Percentiles rank a stretch among this genome's conserved stretches.
These are phyloP conservation scores for Chrysolina americana DNA, from an alignment of 2,888 invertebrate genomes.

Conservation along the genomic window DNA sequence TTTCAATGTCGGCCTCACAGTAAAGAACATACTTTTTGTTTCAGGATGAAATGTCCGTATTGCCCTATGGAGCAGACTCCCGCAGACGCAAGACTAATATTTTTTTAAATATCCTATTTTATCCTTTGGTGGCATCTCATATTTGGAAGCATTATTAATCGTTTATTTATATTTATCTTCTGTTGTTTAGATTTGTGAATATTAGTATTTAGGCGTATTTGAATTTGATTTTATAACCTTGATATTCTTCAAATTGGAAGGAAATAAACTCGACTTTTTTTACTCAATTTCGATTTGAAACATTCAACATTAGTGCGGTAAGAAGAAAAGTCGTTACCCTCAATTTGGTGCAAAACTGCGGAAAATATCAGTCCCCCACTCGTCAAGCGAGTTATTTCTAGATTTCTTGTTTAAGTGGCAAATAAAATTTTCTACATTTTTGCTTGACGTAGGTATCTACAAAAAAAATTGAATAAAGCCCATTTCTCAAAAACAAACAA, in stretches of 20 bases:
- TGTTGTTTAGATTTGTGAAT: constrained; percentile 18
- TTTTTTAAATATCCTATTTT: constrained; percentile 76
- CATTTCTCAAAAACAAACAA: too few relatives aligned
- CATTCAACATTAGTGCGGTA: too few relatives aligned
- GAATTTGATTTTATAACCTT: constrained; percentile 14
- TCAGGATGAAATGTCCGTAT: constrained; percentile 97
- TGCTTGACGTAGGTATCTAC: too few relatives aligned
- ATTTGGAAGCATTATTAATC: neutral
- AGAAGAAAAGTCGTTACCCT: too few relatives aligned
- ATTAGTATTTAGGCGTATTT: constrained; percentile 1
- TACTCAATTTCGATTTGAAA: neutral
- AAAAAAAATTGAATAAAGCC: too few relatives aligned
- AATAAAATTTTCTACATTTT: too few relatives aligned
- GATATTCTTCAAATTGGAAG: neutral
- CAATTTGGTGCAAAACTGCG: too few relatives aligned
- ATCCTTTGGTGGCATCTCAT: constrained; percentile 4
- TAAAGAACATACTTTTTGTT: too few relatives aligned
- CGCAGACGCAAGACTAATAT: constrained; percentile 91
- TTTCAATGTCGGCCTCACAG: constrained; percentile 21
- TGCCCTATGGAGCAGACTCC: constrained; percentile 98
- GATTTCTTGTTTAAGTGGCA: too few relatives aligned
- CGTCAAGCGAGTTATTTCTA: too few relatives aligned
- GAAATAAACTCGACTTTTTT: constrained; percentile 13
- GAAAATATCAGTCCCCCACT: too few relatives aligned
- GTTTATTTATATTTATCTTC: constrained; percentile 19